Evolutionary conservation across 2,113 vertebrate species (phyloP), one percentile per base, ranked within the genome.

Genomic region (Deroptyus accipitrinus): DNA sequence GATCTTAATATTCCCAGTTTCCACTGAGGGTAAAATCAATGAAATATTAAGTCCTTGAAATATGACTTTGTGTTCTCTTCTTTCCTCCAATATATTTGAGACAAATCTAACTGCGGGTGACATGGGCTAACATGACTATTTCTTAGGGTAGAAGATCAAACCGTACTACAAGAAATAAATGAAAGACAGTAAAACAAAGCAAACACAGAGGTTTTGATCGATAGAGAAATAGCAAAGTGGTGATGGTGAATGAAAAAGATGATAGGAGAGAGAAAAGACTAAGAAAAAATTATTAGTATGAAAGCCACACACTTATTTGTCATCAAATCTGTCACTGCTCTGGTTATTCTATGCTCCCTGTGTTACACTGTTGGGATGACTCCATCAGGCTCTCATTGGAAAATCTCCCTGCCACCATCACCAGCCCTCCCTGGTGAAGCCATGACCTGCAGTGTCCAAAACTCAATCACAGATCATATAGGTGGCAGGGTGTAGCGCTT

Each of bases 381-480:
- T 86, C 48, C 28, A 78, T 75, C 39, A 78, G 39, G 22, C 1
- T 92, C 3, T 44, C 8, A 6, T 8, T 74, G 35, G 27, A 78
- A 54, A 59, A 7, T 57, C 23, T 55, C 9, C 9, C 11, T 78
- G 20, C 4, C 33, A 51, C 16, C 30, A 31, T 6, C 25, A 37
- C 7, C 17, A 70, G 4, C 25, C 24, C 2, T 70, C 25, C 9
- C 20, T 64, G 27, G 2, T 78, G 48, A 89, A 91, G 6, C 2
- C 17, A 57, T 11, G 61, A 0, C 6, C 18, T 6, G 1, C 1
- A 1, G 11, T 8, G 49, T 52, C 5, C 63, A 54, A 88, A 90
- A 52, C 12, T 62, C 0, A 0, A 11, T 6, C 54, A 42, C 0
- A 3, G 11, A 11, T 42, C 7, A 79, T 30, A 35, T 1, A 4